phyloP scores from a whole-genome alignment of 2,888 invertebrate genomes.

The Cataglyphis cursor region DNA sequence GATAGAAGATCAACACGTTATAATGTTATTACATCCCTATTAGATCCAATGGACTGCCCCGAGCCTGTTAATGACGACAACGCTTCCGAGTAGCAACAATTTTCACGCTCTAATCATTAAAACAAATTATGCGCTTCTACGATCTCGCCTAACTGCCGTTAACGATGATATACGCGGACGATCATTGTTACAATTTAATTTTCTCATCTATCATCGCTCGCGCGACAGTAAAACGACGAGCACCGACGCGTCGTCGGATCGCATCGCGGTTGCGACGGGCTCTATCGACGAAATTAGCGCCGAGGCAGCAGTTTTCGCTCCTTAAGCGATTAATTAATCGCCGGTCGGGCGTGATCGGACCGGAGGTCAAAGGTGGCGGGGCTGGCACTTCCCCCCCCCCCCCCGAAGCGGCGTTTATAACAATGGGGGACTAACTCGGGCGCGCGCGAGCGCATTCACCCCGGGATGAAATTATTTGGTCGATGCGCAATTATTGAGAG shows the following conservation, averaged over 20 bases:
- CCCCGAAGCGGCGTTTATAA: slow-evolving; percentile 42
- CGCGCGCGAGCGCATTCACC: slow-evolving; percentile 20
- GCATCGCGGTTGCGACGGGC: background rate
- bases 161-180: background rate
- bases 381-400: slow-evolving; percentile 47
- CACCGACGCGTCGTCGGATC: background rate
- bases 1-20: slow-evolving; percentile 26
- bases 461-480: slow-evolving; percentile 76
- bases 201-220: background rate
- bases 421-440: slow-evolving; percentile 59
- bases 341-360: slow-evolving; percentile 67
- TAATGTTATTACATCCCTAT: slow-evolving; percentile 32
- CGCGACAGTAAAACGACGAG: background rate
- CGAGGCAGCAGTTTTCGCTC: slow-evolving; percentile 52
- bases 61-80: slow-evolving; percentile 27
- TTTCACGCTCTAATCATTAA: slow-evolving; percentile 38
- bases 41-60: slow-evolving; percentile 33
- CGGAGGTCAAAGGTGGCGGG: slow-evolving; percentile 54
- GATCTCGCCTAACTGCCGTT: slow-evolving; percentile 13
- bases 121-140: slow-evolving; percentile 34
- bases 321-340: slow-evolving; percentile 74
- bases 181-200: background rate
- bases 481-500: slow-evolving; percentile 76
- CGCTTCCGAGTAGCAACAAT: slow-evolving; percentile 16
- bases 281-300: background rate